Percentiles rank a stretch among this genome's conserved stretches.
Evolutionary conservation across 2,113 vertebrate species (phyloP).

Genomic region (Notothenia coriiceps): DNA sequence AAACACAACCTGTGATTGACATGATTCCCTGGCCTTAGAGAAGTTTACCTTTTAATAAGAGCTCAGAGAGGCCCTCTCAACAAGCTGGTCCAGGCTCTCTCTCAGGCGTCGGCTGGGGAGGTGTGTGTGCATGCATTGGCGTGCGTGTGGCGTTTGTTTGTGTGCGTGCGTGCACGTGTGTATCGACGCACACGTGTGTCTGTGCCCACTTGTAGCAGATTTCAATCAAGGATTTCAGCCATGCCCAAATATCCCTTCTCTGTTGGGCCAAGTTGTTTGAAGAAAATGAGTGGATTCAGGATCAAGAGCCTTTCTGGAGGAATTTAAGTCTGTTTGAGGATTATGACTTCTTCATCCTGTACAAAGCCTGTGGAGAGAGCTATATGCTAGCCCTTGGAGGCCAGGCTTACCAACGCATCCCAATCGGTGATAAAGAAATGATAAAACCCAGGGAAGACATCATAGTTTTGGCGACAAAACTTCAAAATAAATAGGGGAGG

Average conservation of each 20-base stretch:
- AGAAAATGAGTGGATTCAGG: slow-evolving; percentile 83
- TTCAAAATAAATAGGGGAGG: slow-evolving; percentile 66
- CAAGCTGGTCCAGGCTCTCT: slow-evolving; percentile 67
- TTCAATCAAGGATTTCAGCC: slow-evolving; percentile 76
- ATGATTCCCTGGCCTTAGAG: slow-evolving; percentile 80
- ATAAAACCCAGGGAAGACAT: slow-evolving; percentile 69
- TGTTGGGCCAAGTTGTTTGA: slow-evolving; percentile 84
- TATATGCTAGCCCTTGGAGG: slow-evolving; percentile 70
- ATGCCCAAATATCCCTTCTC: slow-evolving; percentile 75
- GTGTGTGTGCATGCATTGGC: slow-evolving; percentile 39
- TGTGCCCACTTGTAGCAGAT: slow-evolving; percentile 81
- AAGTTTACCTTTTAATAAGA: slow-evolving; percentile 90
- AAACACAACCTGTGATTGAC: slow-evolving; percentile 86
- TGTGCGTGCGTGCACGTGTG: neutral
- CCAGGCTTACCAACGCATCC: slow-evolving; percentile 59
- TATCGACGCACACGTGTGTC: slow-evolving; percentile 40
- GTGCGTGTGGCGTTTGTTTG: slow-evolving; percentile 39
- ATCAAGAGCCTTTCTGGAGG: slow-evolving; percentile 84
- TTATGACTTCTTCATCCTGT: slow-evolving; percentile 79
- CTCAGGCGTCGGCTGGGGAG: slow-evolving; percentile 56
- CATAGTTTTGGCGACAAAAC: slow-evolving; percentile 55
- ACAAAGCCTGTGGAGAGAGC: slow-evolving; percentile 76
- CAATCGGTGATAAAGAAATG: slow-evolving; percentile 57
- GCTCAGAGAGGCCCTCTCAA: slow-evolving; percentile 78
- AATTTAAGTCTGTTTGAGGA: slow-evolving; percentile 84